Evolutionary conservation across 2,797 vertebrate species (phyloP), one percentile per base, ranked within the genome.

Genomic region (Sarcophilus harrisii): DNA sequence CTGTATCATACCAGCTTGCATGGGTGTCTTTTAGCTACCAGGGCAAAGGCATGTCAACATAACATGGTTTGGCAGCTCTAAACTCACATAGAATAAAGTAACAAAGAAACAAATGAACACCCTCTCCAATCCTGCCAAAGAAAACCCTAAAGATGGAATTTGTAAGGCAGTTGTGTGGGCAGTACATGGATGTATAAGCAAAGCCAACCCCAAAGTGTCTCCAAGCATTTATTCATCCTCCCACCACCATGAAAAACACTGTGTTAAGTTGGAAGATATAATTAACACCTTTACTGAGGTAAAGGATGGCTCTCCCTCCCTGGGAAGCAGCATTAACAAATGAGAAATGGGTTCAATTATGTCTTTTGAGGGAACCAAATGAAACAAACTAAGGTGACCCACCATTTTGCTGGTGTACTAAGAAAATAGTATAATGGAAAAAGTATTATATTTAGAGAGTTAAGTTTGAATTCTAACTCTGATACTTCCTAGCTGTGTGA

Each of bases 181-280:
- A 95, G 96, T 94, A 58, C 95, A 90, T 94, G 94, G 94, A 92
- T 94, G 60, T 96, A 90, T 94, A 96, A 97, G 94, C 38, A 66
- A 96, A 95, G 57, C 89, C 94, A 92, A 90, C 58, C 0, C 32
- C 92, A 97, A 96, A 96, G 90, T 73, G 89, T 96, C 96, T 94
- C 92, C n/a, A 93, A 94, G 96, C 96, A 95, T 96, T 97, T 89
- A 97, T 12, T 91, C 96, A 96, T 92, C 95, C 97, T 97, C 97
- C 97, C 95, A 97, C 97, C 0, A 29, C 93, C 90, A 97, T 96
- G 93, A 97, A 95, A 96, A 96, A 92, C 96, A 96, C 49, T 96
- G 91, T 91, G 57, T 92, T 29, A 92, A 52, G 29, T 92, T 96
- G 96, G 94, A 96, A 97, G 97, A 96, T 97, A 95, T 97, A 97